A percentile compares a stretch with the other conserved stretches of the same genome.
These are phyloP conservation scores for Piaya cayana DNA, from an alignment of 2,113 vertebrate species.

Conservation along the genomic window DNA sequence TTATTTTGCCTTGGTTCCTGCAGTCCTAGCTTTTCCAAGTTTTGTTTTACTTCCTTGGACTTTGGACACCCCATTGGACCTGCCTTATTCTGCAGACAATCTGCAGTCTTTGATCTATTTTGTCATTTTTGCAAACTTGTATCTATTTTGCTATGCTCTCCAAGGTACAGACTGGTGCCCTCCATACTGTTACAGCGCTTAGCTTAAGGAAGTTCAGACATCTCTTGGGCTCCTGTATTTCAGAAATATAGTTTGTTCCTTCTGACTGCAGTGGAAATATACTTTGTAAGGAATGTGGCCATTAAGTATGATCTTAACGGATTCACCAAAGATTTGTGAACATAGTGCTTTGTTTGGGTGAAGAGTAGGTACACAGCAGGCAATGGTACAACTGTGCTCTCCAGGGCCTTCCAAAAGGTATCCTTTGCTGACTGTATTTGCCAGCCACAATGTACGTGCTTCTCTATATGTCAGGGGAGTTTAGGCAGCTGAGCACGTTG, in stretches of 20 bases:
- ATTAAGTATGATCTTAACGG: background rate
- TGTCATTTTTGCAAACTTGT: background rate
- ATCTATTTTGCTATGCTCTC: background rate
- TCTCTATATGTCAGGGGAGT: accelerated
- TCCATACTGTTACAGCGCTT: background rate
- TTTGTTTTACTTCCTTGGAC: background rate
- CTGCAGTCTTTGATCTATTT: background rate
- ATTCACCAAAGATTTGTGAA: background rate
- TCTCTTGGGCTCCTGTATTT: background rate
- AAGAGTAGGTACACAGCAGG: background rate
- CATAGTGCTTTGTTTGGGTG: background rate
- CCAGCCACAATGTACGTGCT: accelerated
- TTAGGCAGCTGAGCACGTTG: background rate
- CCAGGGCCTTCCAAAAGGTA: background rate
- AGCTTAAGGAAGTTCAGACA: background rate
- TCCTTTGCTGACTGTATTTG: background rate
- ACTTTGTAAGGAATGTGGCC: background rate
- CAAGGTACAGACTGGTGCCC: background rate
- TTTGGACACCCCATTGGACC: background rate
- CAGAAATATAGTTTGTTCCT: background rate
- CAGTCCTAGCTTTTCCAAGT: background rate
- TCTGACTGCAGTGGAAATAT: background rate
- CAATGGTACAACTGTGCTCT: background rate
- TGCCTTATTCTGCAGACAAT: background rate
- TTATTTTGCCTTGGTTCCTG: background rate